Evolutionary conservation across 2,888 invertebrate genomes (phyloP).

Genomic region (Anaspis maculata): DNA sequence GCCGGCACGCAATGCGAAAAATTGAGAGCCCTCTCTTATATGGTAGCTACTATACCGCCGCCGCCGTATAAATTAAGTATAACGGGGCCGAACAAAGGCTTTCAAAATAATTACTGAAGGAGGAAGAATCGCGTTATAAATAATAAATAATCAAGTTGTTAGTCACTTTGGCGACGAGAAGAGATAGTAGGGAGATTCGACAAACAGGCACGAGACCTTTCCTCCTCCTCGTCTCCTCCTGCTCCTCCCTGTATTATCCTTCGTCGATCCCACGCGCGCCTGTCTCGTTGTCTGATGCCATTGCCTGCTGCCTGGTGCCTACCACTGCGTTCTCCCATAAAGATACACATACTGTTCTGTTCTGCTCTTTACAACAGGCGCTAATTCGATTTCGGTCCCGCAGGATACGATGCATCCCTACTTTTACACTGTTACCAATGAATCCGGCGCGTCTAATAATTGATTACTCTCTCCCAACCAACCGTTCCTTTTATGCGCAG

Average conservation of each 20-base stretch:
- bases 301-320: no score
- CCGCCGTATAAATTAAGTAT: conserved; percentile 33
- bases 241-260: no score
- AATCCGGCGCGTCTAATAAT: conserved; percentile 1
- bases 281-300: no score
- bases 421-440: conserved; percentile 6
- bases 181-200: conserved; percentile 12
- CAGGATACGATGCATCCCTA: conserved; percentile 6
- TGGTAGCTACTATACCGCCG: no score
- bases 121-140: conserved; percentile 30
- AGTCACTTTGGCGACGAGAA: conserved; percentile 30
- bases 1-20: conserved; percentile 17
- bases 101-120: conserved; percentile 35
- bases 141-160: conserved; percentile 35
- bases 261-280: no score
- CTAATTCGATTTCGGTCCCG: conserved; percentile 25
- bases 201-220: conserved; percentile 7
- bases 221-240: no score
- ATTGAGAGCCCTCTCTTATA: conserved; percentile 10
- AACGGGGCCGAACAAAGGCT: conserved; percentile 31
- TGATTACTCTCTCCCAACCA: not conserved
- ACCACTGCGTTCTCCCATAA: conserved; percentile 6
- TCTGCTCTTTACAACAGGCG: conserved; percentile 22
- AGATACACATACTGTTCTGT: conserved; percentile 21
- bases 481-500: not conserved